Percentiles rank a stretch among this genome's conserved stretches.
These are phyloP conservation scores for Hydraecia micacea DNA, from an alignment of 2,888 invertebrate genomes.

Conservation along the genomic window DNA sequence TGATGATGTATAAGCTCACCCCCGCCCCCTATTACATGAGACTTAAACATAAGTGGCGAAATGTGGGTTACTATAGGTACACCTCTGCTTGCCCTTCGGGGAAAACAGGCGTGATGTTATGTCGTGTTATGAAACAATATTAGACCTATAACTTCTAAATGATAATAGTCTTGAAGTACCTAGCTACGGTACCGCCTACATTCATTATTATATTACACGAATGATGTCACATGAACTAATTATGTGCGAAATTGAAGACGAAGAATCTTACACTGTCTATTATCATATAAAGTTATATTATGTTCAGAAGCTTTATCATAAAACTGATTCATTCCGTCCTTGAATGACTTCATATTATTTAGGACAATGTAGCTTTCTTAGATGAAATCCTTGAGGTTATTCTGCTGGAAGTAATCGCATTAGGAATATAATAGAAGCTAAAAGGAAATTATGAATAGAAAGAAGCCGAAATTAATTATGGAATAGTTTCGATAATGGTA, in stretches of 20 bases:
- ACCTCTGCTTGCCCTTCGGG: neutral
- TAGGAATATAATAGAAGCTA: conserved; percentile 34
- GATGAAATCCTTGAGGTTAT: conserved; percentile 28
- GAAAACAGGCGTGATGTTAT: neutral
- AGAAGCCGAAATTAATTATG: neutral
- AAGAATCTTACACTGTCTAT: conserved; percentile 24
- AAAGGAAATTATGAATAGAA: conserved; percentile 18
- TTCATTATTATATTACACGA: conserved; percentile 44
- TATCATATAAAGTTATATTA: conserved; percentile 27
- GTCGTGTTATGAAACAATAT: conserved; percentile 9
- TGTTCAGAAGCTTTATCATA: conserved; percentile 19
- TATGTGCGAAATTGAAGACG: conserved; percentile 45
- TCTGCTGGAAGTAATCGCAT: conserved; percentile 40
- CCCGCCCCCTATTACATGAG: no score
- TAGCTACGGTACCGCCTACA: conserved; percentile 33
- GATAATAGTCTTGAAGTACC: conserved; percentile 21
- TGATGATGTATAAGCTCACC: no score
- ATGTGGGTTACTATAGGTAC: neutral
- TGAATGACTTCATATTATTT: conserved; percentile 35
- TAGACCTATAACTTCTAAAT: conserved; percentile 18
- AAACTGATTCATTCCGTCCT: conserved; percentile 34
- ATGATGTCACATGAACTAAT: conserved; percentile 59
- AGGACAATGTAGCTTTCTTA: conserved; percentile 34
- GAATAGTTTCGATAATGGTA: neutral
- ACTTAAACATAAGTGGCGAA: neutral